Conservation (phyloP, 2,113 vertebrate species). For the Leptocoma aspasia region DNA sequence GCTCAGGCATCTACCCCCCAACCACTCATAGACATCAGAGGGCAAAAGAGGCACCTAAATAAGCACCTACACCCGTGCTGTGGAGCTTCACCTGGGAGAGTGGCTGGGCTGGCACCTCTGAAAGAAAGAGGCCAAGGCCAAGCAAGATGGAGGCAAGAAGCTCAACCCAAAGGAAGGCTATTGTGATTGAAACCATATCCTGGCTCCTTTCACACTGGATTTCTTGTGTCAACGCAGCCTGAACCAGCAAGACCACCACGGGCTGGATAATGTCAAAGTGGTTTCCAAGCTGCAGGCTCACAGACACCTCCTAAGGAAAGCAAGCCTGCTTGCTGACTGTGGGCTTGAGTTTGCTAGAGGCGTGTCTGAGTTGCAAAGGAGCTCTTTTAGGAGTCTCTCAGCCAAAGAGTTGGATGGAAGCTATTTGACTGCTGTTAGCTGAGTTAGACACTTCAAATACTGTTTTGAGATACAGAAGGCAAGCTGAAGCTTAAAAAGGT, state of each 20-base stretch:
- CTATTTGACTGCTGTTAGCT: background rate
- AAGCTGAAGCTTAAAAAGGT: background rate
- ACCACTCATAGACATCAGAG: background rate
- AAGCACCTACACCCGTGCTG: background rate
- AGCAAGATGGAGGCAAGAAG: background rate
- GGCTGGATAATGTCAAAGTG: background rate
- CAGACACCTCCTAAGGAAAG: background rate
- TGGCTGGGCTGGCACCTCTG: background rate
- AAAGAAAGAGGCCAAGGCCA: background rate
- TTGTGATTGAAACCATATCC: background rate
- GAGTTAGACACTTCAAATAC: background rate
- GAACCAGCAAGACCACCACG: fast-evolving
- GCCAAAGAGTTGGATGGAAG: background rate
- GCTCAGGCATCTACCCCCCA: background rate
- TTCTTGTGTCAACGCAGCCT: background rate
- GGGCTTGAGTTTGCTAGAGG: background rate
- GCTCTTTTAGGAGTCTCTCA: background rate
- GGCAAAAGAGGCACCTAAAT: background rate
- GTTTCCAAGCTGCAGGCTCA: background rate
- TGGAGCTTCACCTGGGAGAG: background rate
- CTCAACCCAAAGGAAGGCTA: background rate
- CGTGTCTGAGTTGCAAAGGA: background rate
- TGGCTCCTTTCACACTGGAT: background rate
- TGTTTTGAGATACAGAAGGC: background rate
- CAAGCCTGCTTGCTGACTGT: background rate